Base-by-base conservation (phyloP, 2,888 invertebrate genomes). In the Tetheella fluctuosa region DNA sequence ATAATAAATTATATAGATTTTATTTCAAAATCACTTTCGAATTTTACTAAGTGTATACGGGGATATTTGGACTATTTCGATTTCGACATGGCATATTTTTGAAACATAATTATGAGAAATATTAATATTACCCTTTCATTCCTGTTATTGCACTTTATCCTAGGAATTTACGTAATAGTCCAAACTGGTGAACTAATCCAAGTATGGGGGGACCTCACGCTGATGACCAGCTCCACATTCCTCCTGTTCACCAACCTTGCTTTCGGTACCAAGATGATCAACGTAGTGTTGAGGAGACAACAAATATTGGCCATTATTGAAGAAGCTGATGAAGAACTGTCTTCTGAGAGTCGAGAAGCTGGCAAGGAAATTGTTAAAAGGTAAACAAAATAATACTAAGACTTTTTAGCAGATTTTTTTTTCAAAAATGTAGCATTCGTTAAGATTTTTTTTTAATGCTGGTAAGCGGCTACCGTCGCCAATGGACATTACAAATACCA, bases 151-250 rank as follows among this genome's bases (percentile, higher is more conserved):
- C n/a, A n/a, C n/a, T n/a, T n/a, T n/a, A n/a, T 20, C 48, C 20
- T n/a, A 86, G 88, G 90, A 12, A 74, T 82, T 13, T 86, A 86
- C 60, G 64, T 89, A 5, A 70, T 88, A 8, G 80, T 86, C 0
- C 93, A 94, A 79, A 65, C 84, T 0, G 85, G 87, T 0, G 90
- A 91, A 63, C 70, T 94, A 60, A 67, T 84, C 25, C 71, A 83
- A 60, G 84, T 90, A 3, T 88, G 91, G 89, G 91, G 90, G 0
- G 73, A 91, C 64, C 60, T 91, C 2, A 60, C 78, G 0, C 69
- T 84, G 7, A 90, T 90, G 91, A 88, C 86, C 0, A 81, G 77
- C 28, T 82, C 84, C 0, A 77, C 86, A 0, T 89, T 88, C 62
- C 70, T 91, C 0, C 76, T 90, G 23, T 82, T 89, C 67, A 89